phyloP scores from a whole-genome alignment of 2,797 vertebrate genomes.

The Pithecia hirsuta region DNA sequence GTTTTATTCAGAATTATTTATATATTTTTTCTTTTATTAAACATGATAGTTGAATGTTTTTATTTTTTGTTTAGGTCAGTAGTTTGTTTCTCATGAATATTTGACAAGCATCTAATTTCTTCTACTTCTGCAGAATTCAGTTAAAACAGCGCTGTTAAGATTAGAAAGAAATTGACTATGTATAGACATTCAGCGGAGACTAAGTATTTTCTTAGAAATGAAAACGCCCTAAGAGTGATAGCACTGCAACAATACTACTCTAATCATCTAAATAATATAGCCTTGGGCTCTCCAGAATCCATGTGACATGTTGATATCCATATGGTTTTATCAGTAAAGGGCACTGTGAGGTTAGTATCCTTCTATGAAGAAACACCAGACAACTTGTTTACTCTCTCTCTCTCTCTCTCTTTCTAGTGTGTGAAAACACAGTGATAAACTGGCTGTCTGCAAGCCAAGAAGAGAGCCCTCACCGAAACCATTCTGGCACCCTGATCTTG shows the following conservation, averaged over 20 bases:
- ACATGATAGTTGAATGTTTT: not conserved
- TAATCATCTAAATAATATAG: not conserved
- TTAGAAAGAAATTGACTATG: not conserved
- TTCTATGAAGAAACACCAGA: not conserved
- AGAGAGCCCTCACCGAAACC: not conserved
- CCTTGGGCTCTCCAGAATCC: not conserved
- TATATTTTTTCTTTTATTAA: conserved; percentile 48
- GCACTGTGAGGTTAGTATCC: not conserved
- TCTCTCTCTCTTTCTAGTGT: not conserved
- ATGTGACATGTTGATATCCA: not conserved
- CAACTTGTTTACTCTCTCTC: not conserved
- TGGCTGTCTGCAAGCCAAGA: not conserved
- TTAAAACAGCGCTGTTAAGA: not conserved
- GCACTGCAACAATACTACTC: not conserved
- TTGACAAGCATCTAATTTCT: not conserved
- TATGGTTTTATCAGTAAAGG: not conserved
- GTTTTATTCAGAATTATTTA: not conserved
- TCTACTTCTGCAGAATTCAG: not conserved
- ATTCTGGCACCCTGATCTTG: not conserved
- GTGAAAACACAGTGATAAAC: not conserved
- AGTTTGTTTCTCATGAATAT: not conserved
- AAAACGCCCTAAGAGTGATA: not conserved
- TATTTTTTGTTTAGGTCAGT: not conserved
- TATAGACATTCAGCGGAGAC: not conserved
- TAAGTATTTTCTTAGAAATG: not conserved